These are phyloP conservation scores for Drosophila seclusa DNA, from an alignment of 2,888 invertebrate genomes.

Conservation along the genomic window DNA sequence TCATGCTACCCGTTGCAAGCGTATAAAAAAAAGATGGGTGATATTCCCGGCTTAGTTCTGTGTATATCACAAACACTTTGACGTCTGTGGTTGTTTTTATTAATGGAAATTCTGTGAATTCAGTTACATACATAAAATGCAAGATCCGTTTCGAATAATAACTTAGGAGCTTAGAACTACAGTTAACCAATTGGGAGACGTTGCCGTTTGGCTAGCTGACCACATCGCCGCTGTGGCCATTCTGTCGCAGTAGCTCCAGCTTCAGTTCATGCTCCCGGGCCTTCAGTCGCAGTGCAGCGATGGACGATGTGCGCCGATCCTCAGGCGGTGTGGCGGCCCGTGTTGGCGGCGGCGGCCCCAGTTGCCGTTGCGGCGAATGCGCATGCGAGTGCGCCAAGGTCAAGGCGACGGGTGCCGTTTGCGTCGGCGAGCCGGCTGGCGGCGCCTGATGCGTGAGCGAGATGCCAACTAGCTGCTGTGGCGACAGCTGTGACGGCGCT, in stretches of 20 bases:
- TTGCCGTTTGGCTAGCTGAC: conserved; percentile 87
- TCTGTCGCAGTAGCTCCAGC: conserved; percentile 92
- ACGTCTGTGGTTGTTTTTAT: conserved; percentile 56
- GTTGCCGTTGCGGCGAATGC: conserved; percentile 83
- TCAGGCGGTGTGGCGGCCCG: conserved; percentile 87
- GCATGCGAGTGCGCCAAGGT: conserved; percentile 52
- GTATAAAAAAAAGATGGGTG: background rate
- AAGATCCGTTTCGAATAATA: conserved; percentile 52
- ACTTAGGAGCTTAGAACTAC: conserved; percentile 67
- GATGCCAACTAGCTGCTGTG: conserved; percentile 86
- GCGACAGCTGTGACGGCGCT: conserved; percentile 88
- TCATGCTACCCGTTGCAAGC: background rate
- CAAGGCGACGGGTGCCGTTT: conserved; percentile 68
- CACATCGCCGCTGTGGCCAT: conserved; percentile 89
- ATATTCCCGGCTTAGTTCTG: conserved; percentile 10
- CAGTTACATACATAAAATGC: conserved; percentile 59
- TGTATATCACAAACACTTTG: conserved; percentile 57
- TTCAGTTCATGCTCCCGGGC: conserved; percentile 95
- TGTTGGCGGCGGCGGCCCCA: conserved; percentile 82
- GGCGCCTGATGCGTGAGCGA: conserved; percentile 84
- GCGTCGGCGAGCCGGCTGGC: conserved; percentile 61
- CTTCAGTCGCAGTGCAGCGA: conserved; percentile 93
- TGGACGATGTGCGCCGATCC: conserved; percentile 93
- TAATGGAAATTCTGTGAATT: conserved; percentile 60
- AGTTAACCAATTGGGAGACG: conserved; percentile 30